Evolutionary conservation across 2,113 vertebrate genomes (phyloP).

Genomic region (Tetrao urogallus): DNA sequence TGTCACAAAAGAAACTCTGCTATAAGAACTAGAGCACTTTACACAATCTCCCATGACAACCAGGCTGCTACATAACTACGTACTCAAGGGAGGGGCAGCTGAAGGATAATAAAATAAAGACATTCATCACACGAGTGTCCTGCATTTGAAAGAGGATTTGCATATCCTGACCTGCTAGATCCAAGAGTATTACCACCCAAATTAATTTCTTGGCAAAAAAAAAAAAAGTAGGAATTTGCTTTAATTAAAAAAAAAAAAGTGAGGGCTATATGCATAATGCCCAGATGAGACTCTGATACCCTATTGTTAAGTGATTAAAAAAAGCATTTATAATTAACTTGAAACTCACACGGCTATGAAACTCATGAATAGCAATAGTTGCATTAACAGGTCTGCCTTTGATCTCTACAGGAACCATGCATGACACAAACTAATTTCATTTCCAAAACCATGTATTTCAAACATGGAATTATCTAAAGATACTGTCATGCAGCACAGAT

Average conservation of each 20-base stretch:
- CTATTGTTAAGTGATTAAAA: conserved; percentile 66
- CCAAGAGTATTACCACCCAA: conserved; percentile 31
- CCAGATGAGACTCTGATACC: conserved; percentile 50
- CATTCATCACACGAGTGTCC: neutral
- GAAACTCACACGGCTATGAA: conserved; percentile 31
- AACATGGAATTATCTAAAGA: conserved; percentile 22
- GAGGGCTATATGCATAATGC: conserved; percentile 23
- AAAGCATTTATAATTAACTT: conserved; percentile 65
- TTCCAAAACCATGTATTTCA: conserved; percentile 45
- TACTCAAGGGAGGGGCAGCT: neutral
- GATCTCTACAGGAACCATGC: conserved; percentile 55
- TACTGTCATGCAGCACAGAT: neutral
- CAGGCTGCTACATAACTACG: neutral
- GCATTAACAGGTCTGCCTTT: conserved; percentile 61
- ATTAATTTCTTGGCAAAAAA: conserved; percentile 31
- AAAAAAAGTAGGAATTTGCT: conserved; percentile 51
- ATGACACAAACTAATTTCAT: conserved; percentile 51
- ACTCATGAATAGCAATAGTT: conserved; percentile 69
- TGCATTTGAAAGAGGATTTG: conserved; percentile 29
- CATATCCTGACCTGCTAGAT: conserved; percentile 20
- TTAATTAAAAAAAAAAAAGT: conserved; percentile 50
- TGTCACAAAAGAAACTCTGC: neutral
- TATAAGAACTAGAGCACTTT: neutral
- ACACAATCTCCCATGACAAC: neutral
- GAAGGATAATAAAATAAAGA: conserved; percentile 41